Conservation (phyloP, 2,113 vertebrate species). For the Hyperopisus bebe region DNA sequence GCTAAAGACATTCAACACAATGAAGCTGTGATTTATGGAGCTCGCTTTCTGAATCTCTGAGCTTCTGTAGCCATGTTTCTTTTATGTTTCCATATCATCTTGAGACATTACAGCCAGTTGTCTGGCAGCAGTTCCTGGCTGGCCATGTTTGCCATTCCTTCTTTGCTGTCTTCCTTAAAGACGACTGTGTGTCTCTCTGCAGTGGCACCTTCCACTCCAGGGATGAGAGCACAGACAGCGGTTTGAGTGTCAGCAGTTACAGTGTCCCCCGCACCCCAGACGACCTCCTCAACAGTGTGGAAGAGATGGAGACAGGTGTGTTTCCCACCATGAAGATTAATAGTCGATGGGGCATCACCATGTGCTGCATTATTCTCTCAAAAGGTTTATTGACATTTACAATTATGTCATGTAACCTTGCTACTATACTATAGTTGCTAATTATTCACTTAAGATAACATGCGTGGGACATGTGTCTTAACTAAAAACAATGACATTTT, state of each 20-base stretch:
- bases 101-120: not conserved
- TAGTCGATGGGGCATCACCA: not conserved
- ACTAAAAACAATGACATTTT: not conserved
- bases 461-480: not conserved
- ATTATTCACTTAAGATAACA: not conserved
- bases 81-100: not conserved
- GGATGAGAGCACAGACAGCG: slow-evolving; percentile 90
- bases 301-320: slow-evolving; percentile 81
- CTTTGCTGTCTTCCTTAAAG: not conserved
- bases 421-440: not conserved
- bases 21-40: not conserved
- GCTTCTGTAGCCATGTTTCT: not conserved
- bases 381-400: not conserved
- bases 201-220: slow-evolving; percentile 87
- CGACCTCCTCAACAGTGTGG: slow-evolving; percentile 86
- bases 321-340: not conserved
- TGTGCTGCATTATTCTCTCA: not conserved
- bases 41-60: not conserved
- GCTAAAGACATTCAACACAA: not conserved
- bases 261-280: slow-evolving; percentile 86
- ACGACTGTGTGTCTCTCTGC: slow-evolving; percentile 18
- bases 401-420: not conserved
- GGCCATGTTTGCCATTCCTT: not conserved
- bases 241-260: slow-evolving; percentile 87
- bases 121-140: not conserved